phyloP scores from a whole-genome alignment of 1,140 invertebrate genomes.

The Drosophila pallidifrons region DNA sequence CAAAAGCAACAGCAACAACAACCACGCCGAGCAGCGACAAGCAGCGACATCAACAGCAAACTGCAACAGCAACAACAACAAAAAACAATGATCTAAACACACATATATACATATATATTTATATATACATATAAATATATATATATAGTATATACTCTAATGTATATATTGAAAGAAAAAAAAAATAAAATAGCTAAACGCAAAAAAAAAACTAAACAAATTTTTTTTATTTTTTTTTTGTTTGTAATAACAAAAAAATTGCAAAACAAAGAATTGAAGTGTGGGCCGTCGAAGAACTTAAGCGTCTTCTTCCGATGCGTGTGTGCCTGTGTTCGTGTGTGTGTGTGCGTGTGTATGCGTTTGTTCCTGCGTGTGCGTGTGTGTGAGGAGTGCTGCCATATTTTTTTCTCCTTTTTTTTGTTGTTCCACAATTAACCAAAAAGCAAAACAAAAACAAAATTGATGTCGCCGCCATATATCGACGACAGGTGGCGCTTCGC shows the following conservation, averaged over 20 bases:
- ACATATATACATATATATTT: conserved; percentile 34
- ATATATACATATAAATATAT: conserved; percentile 34
- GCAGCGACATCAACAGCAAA: conserved; percentile 10
- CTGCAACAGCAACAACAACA: background rate
- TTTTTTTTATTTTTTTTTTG: conserved; percentile 76
- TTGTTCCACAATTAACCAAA: conserved; percentile 1
- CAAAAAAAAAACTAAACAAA: conserved; percentile 64
- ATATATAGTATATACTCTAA: conserved; percentile 31
- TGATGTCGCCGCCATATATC: conserved; percentile 11
- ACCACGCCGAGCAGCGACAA: conserved; percentile 42
- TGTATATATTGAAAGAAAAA: conserved; percentile 48
- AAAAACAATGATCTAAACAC: conserved; percentile 27
- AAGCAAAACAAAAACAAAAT: background rate
- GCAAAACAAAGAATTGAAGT: conserved; percentile 5
- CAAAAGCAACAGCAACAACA: conserved; percentile 24
- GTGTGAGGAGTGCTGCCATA: conserved; percentile 3
- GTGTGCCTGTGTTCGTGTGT: conserved; percentile 36
- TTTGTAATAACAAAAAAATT: conserved; percentile 54
- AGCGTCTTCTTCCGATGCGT: conserved; percentile 9
- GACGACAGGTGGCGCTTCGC: conserved; percentile 35
- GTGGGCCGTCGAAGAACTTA: conserved; percentile 12
- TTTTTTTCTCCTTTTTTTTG: conserved; percentile 27
- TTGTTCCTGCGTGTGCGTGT: conserved; percentile 18
- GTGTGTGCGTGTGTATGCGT: background rate
- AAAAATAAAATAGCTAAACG: conserved; percentile 65